These are phyloP conservation scores for Ailurus styani DNA, from an alignment of 2,113 vertebrate species.

Conservation along the genomic window DNA sequence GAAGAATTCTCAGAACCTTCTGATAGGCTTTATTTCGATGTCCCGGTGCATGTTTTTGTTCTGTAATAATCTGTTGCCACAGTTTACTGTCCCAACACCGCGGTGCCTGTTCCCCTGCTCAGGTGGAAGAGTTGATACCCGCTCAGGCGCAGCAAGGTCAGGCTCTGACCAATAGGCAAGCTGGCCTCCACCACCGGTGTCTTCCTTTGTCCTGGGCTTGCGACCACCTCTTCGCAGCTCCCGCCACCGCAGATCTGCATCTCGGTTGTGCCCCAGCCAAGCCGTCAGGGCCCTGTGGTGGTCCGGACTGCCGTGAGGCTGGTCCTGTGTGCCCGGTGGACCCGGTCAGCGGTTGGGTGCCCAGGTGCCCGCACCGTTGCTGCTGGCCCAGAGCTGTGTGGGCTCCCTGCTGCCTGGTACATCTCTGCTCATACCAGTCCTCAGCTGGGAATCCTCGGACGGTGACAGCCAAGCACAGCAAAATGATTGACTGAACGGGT, in stretches of 20 bases:
- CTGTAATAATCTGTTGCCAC: not conserved
- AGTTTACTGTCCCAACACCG: rapidly evolving
- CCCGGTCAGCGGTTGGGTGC: not conserved
- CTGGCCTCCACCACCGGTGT: not conserved
- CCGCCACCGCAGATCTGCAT: not conserved
- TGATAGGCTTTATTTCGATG: not conserved
- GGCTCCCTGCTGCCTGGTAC: not conserved
- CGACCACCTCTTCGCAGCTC: not conserved
- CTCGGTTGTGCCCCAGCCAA: too few relatives aligned
- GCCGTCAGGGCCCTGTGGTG: not conserved
- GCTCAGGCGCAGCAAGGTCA: not conserved
- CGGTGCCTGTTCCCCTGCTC: not conserved
- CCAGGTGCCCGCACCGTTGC: not conserved
- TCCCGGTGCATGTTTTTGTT: not conserved
- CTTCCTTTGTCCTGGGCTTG: not conserved
- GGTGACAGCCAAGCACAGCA: not conserved
- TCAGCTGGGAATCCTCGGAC: not conserved
- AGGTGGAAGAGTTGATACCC: not conserved
- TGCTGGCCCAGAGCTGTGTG: not conserved
- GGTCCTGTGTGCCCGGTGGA: rapidly evolving
- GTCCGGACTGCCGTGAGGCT: not conserved
- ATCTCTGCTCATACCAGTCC: not conserved
- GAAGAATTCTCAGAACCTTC: not conserved
- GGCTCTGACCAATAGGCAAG: not conserved
- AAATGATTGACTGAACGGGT: not conserved